Evolutionary conservation across 1,140 invertebrate genomes (phyloP).

Genomic region (Coenobita brevimanus): DNA sequence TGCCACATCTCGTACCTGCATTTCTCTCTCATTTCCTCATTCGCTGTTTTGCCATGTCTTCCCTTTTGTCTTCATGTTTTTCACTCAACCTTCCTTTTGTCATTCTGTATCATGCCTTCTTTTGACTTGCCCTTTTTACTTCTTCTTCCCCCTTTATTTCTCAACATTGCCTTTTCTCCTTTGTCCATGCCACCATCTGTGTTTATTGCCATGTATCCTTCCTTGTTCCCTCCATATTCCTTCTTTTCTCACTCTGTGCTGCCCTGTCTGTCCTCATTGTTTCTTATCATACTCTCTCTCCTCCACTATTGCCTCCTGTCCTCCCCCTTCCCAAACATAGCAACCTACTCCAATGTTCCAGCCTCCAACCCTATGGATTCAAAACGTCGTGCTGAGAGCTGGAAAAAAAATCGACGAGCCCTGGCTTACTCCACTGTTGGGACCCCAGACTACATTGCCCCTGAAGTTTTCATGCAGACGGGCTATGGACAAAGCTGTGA

Average conservation of each 20-base stretch:
- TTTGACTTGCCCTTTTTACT: no score
- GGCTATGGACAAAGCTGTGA: constrained; percentile 98
- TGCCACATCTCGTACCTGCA: no score
- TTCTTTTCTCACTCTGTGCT: not conserved
- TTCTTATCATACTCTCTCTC: no score
- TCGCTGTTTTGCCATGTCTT: no score
- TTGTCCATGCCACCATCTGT: not conserved
- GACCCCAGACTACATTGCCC: constrained; percentile 99
- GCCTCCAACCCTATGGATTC: constrained; percentile 91
- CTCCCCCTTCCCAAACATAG: constrained; percentile 24
- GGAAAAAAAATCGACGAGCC: constrained; percentile 96
- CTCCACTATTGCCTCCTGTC: no score
- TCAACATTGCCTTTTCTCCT: not conserved
- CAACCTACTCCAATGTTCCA: constrained; percentile 66
- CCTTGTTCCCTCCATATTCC: not conserved
- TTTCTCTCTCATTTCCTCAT: no score
- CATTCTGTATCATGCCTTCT: no score
- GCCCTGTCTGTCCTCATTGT: constrained; percentile 45
- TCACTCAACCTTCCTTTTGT: no score
- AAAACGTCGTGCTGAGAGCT: constrained; percentile 96
- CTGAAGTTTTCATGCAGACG: constrained; percentile 97
- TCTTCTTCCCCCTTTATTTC: no score
- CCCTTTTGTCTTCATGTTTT: no score
- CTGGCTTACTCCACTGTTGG: constrained; percentile 97
- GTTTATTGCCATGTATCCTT: not conserved